phyloP scores from a whole-genome alignment of 30 jellyfish, hydroid and myxozoan species.

The Hydractinia symbiolongicarpus region DNA sequence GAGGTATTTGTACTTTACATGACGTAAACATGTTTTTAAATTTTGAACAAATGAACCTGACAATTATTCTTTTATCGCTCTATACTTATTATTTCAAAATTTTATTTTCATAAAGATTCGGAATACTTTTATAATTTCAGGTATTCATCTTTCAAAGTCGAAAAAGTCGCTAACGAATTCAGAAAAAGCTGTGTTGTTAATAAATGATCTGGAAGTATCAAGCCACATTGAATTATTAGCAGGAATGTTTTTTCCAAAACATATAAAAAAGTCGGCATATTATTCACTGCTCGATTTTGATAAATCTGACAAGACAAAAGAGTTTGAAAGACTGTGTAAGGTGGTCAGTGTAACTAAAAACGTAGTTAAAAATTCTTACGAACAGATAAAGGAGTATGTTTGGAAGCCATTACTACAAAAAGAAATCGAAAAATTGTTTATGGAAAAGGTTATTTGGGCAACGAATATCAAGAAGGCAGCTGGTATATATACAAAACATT shows the following conservation, averaged over 20 bases:
- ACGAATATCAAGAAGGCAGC: background rate
- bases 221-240: background rate
- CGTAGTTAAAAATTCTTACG: background rate
- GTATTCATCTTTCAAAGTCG: background rate
- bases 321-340: background rate
- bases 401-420: background rate
- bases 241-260: background rate
- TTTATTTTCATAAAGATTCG: no score
- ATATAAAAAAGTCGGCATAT: background rate
- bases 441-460: slow-evolving; percentile 1
- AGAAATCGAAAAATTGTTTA: background rate
- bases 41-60: no score
- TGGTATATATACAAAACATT: slow-evolving; percentile 5
- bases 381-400: background rate
- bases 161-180: background rate
- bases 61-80: no score
- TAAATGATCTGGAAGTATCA: background rate
- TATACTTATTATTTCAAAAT: no score
- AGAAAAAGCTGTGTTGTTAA: background rate
- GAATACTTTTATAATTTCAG: background rate
- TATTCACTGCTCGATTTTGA: background rate
- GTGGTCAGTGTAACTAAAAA: background rate
- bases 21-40: no score
- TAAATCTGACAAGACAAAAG: background rate
- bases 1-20: background rate